Conservation (phyloP, 2,113 vertebrate genomes). For the Forbesichthys papilliferus region DNA sequence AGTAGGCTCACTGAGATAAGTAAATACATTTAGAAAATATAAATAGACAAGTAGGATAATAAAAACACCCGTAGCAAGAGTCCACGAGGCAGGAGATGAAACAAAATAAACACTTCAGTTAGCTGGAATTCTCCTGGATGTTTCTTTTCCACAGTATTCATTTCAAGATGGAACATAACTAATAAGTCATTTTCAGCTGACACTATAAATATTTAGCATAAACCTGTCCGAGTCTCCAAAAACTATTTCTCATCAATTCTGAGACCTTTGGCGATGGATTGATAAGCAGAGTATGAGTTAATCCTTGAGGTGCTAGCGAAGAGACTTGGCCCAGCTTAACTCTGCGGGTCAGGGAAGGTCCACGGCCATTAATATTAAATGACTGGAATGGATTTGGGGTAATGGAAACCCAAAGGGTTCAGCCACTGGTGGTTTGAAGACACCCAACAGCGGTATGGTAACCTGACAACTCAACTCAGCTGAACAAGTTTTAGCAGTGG, state of each 20-base stretch:
- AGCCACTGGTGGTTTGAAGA: conserved; percentile 56
- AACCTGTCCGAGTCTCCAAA: not conserved
- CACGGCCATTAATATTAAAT: conserved; percentile 74
- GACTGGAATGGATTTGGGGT: conserved; percentile 69
- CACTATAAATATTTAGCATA: conserved; percentile 11
- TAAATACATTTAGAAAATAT: not conserved
- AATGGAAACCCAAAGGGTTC: conserved; percentile 68
- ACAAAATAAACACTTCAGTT: not conserved
- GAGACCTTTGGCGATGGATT: conserved; percentile 13
- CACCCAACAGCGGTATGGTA: conserved; percentile 52
- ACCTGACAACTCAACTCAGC: conserved; percentile 54
- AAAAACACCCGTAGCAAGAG: not conserved
- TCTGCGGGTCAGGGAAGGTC: conserved; percentile 60
- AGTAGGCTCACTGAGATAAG: not conserved
- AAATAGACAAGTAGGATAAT: not conserved
- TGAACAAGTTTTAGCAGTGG: conserved; percentile 21
- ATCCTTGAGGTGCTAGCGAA: conserved; percentile 45
- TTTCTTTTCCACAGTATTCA: not conserved
- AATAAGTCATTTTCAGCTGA: not conserved
- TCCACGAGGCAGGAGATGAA: not conserved
- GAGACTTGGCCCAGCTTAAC: conserved; percentile 40
- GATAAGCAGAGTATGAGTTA: conserved; percentile 24
- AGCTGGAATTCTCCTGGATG: not conserved
- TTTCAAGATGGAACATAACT: not conserved
- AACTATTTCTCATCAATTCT: not conserved